phyloP scores from a whole-genome alignment of 1,140 invertebrate genomes.

The Phymastichus coffea region DNA sequence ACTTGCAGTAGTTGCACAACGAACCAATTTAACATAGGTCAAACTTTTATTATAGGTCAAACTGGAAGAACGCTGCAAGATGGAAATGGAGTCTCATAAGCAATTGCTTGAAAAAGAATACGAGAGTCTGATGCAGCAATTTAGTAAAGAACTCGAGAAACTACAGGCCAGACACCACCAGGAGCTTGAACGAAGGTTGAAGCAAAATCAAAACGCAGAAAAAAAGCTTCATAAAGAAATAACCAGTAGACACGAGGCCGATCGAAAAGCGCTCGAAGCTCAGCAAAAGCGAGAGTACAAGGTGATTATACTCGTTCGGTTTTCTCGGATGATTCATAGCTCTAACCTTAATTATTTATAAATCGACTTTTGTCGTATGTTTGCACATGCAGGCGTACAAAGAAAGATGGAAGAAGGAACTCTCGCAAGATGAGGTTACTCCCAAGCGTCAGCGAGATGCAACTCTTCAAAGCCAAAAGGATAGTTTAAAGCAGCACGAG shows the following conservation, averaged over 20 bases:
- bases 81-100: slow-evolving; percentile 97
- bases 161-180: slow-evolving; percentile 84
- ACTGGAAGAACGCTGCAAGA: slow-evolving; percentile 92
- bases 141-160: slow-evolving; percentile 90
- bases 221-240: slow-evolving; percentile 95
- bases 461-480: slow-evolving; percentile 88
- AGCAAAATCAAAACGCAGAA: slow-evolving; percentile 85
- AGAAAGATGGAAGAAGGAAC: slow-evolving; percentile 92
- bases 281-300: slow-evolving; percentile 98
- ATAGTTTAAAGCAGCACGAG: slow-evolving; percentile 88
- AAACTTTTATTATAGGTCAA: slow-evolving; percentile 63
- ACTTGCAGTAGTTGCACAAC: too few relatives aligned
- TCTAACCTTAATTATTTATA: too few relatives aligned
- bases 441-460: slow-evolving; percentile 91
- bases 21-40: too few relatives aligned
- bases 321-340: too few relatives aligned
- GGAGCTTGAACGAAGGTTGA: slow-evolving; percentile 85
- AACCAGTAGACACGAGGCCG: slow-evolving; percentile 82
- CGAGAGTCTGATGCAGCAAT: slow-evolving; percentile 85
- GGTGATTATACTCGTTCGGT: too few relatives aligned
- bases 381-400: slow-evolving; percentile 89
- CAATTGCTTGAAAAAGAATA: slow-evolving; percentile 95
- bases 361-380: too few relatives aligned
- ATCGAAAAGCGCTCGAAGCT: slow-evolving; percentile 83
- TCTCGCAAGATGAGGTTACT: slow-evolving; percentile 87